These are phyloP conservation scores for Sebastes reedi DNA, from an alignment of 2,797 vertebrate species.

Conservation along the genomic window DNA sequence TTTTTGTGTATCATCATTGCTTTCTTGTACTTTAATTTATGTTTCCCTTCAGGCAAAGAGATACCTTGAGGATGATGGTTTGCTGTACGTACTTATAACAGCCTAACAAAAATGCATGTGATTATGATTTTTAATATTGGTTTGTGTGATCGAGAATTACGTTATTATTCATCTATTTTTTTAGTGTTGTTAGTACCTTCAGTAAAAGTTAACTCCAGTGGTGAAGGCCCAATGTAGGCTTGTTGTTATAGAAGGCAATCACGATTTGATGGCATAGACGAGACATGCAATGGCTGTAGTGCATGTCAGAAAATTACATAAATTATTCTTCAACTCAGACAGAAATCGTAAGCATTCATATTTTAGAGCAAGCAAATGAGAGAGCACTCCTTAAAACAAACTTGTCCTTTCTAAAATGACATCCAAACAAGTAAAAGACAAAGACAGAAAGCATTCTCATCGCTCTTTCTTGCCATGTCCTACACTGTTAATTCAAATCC, in stretches of 20 bases:
- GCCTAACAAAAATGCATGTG: neutral
- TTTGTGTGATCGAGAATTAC: neutral
- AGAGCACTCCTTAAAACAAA: neutral
- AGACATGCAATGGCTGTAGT: neutral
- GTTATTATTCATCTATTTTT: neutral
- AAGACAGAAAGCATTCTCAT: neutral
- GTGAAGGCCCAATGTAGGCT: neutral
- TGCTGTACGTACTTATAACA: neutral
- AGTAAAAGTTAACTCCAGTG: neutral
- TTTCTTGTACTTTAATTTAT: neutral
- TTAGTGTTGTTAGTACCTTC: neutral
- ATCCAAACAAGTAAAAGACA: slow-evolving; percentile 16
- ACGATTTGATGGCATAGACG: neutral
- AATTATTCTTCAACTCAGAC: slow-evolving; percentile 10
- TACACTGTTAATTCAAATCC: slow-evolving; percentile 28
- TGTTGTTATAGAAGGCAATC: neutral
- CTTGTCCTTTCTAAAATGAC: slow-evolving; percentile 5
- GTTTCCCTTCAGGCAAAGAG: neutral
- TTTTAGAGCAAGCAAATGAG: slow-evolving; percentile 18
- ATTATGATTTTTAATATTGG: neutral
- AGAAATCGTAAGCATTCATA: slow-evolving; percentile 1
- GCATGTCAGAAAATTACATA: neutral
- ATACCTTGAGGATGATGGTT: neutral
- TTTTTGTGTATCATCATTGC: neutral
- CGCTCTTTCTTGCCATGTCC: neutral